phyloP scores from a whole-genome alignment of 1,140 invertebrate genomes.

The Calycopis cecrops region DNA sequence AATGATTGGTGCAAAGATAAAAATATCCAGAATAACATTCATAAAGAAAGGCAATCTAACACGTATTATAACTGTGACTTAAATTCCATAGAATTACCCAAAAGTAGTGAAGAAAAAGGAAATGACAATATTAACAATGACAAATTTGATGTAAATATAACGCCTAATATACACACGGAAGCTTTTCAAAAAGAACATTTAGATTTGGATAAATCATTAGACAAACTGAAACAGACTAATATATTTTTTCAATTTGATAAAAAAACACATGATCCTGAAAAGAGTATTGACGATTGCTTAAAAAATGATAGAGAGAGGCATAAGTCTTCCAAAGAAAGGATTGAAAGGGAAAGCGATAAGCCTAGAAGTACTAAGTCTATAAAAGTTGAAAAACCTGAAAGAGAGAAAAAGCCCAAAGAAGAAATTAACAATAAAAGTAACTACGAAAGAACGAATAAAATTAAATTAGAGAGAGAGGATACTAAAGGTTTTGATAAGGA shows the following conservation, averaged over 20 bases:
- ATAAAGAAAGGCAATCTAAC: constrained; percentile 40
- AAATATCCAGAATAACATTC: constrained; percentile 33
- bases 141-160: constrained; percentile 33
- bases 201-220: constrained; percentile 44
- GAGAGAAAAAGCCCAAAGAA: constrained; percentile 68
- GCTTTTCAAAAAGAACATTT: constrained; percentile 52
- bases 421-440: constrained; percentile 62
- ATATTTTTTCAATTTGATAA: constrained; percentile 34
- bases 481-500: constrained; percentile 61
- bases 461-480: constrained; percentile 46
- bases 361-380: constrained; percentile 30
- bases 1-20: constrained; percentile 37
- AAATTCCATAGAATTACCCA: constrained; percentile 38
- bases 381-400: constrained; percentile 48
- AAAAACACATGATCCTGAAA: constrained; percentile 40
- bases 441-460: constrained; percentile 52
- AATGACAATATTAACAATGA: constrained; percentile 42
- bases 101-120: constrained; percentile 34
- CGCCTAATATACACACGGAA: constrained; percentile 30
- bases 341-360: constrained; percentile 71
- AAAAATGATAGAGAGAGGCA: constrained; percentile 52
- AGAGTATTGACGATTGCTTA: constrained; percentile 41
- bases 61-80: constrained; percentile 39
- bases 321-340: constrained; percentile 51
- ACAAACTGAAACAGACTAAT: constrained; percentile 37